Conservation (phyloP, 2,113 vertebrate genomes). For the Glaucidium brasilianum region DNA sequence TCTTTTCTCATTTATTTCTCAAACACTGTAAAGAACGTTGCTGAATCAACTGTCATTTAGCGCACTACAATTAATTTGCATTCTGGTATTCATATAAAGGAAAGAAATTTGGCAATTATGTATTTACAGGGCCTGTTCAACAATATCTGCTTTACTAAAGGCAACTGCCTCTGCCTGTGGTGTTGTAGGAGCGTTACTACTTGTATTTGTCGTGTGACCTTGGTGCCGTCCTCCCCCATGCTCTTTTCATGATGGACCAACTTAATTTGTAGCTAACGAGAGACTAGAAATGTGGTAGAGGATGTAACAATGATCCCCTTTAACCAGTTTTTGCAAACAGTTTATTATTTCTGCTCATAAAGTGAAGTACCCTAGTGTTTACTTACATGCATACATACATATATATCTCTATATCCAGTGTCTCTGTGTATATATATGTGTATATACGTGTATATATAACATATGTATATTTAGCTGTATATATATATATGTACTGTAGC, state of each 20-base stretch:
- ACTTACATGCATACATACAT: accelerated
- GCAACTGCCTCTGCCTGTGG: background rate
- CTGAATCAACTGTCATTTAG: conserved; percentile 31
- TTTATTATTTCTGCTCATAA: background rate
- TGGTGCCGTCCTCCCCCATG: background rate
- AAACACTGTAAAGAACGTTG: background rate
- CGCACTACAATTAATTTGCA: conserved; percentile 10
- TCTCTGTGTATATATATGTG: background rate
- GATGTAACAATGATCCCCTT: background rate
- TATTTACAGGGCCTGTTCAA: background rate
- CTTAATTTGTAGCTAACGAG: background rate
- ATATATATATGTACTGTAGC: background rate
- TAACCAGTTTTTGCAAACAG: background rate
- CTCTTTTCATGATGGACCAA: background rate
- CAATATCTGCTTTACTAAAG: background rate
- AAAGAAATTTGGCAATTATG: background rate
- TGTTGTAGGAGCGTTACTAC: background rate
- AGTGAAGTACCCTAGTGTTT: background rate
- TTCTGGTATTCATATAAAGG: background rate
- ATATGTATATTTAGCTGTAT: no score
- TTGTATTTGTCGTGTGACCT: background rate
- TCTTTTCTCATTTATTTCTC: background rate
- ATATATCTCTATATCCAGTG: accelerated
- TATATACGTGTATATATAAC: no score
- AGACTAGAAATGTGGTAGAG: background rate